Evolutionary conservation across 2,888 invertebrate genomes (phyloP).

Genomic region (Diadromus collaris): DNA sequence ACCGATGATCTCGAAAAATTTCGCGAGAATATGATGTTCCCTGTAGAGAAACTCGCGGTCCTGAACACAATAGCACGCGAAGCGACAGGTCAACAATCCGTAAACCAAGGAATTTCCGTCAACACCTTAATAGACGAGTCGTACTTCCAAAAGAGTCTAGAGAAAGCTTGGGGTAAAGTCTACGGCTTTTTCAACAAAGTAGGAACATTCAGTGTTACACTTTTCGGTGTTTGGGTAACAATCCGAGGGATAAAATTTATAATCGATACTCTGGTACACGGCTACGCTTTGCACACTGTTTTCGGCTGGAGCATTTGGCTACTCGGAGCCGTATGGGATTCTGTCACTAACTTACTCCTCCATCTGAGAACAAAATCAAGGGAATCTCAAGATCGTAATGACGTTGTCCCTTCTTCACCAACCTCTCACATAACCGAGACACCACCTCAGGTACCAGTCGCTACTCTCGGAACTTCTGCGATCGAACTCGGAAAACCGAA

Average conservation of each 20-base stretch:
- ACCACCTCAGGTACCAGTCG: too few relatives aligned
- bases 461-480: too few relatives aligned
- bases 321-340: constrained; percentile 27
- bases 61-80: constrained; percentile 28
- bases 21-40: constrained; percentile 45
- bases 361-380: neutral
- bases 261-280: constrained; percentile 34
- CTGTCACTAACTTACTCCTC: constrained; percentile 25
- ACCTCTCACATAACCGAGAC: too few relatives aligned
- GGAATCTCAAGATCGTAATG: too few relatives aligned
- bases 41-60: constrained; percentile 35
- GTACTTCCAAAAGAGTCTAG: neutral
- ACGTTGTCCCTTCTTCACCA: too few relatives aligned
- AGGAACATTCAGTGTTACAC: too few relatives aligned
- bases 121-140: constrained; percentile 1
- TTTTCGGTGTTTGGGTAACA: too few relatives aligned
- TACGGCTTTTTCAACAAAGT: too few relatives aligned
- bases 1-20: constrained; percentile 38
- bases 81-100: neutral
- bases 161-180: neutral
- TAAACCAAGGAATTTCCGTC: neutral
- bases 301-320: constrained; percentile 37
- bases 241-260: constrained; percentile 16
- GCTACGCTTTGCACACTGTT: constrained; percentile 33
- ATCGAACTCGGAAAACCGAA: too few relatives aligned